phyloP scores from a whole-genome alignment of 1,140 invertebrate species.

The Trichonephila clavata region DNA sequence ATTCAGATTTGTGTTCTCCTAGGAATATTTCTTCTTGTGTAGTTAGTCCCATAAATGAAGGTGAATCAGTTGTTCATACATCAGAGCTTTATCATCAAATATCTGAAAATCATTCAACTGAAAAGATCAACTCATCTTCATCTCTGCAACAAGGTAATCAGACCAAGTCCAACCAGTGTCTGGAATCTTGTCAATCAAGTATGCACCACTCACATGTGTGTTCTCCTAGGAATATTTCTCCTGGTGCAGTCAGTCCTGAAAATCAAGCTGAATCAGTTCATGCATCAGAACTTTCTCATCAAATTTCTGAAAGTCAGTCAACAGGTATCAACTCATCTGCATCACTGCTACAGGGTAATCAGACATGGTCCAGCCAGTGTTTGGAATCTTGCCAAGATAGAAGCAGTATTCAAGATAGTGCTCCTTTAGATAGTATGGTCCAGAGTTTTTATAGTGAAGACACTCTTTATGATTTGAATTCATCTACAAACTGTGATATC shows the following conservation, averaged over 20 bases:
- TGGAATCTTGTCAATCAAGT: not conserved
- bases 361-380: not conserved
- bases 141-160: not conserved
- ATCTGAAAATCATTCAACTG: not conserved
- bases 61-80: not conserved
- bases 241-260: not conserved
- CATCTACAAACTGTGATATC: not conserved
- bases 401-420: not conserved
- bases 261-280: not conserved
- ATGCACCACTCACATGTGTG: too few species aligned
- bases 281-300: not conserved
- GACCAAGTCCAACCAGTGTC: not conserved
- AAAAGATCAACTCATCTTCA: not conserved
- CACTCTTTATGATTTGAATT: slow-evolving; percentile 37
- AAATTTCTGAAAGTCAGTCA: not conserved
- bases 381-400: not conserved
- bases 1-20: too few species aligned
- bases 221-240: not conserved
- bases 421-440: not conserved
- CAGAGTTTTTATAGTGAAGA: slow-evolving; percentile 72
- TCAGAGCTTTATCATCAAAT: not conserved
- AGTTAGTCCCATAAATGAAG: not conserved
- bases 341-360: not conserved
- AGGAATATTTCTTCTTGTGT: not conserved
- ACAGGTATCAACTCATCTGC: not conserved